Evolutionary conservation across 2,888 invertebrate genomes (phyloP), one percentile per base, ranked within the genome.

Genomic region (Philereme vetulata): DNA sequence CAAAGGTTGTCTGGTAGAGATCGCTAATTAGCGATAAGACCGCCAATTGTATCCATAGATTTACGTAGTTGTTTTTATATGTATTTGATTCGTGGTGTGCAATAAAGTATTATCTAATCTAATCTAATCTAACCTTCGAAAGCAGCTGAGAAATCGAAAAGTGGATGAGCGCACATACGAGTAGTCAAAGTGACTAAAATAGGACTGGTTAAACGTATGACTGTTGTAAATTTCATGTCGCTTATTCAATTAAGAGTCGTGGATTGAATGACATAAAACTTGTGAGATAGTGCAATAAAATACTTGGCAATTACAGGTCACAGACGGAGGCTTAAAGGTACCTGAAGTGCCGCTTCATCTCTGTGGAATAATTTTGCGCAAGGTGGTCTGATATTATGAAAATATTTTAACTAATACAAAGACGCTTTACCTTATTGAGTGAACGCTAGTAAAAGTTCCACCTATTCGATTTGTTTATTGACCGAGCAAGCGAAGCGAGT

Each of bases 201-300:
- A 84, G 80, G 75, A 83, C 81, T 77, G 79, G 79, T 82, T 82
- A 80, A 88, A 86, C 75, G 81, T 86, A 89, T 85, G 84, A 85
- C 75, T 78, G 84, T 85, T 85, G 87, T 90, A 89, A 90, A 90
- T 88, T 88, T 85, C 84, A 81, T 81, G 85, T 85, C 86, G 80
- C 85, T 90, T 88, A 88, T 90, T 90, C 90, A 90, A 90, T 90
- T 89, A 89, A 88, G 87, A 85, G 80, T 84, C 84, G 83, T 80
- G 82, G 83, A 89, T 89, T 88, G 88, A 87, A 90, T 88, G 86
- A 86, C 88, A 90, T 90, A 90, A 90, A 90, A 89, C 88, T 85
- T 85, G 80, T 85, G 82, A 81, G 85, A 85, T 84, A 82, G 86
- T 84, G 90, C 82, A 84, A 89, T 90, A 88, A 90, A 90, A 84